A percentile compares a stretch with the other conserved stretches of the same genome.
Conservation (phyloP, 2,113 vertebrate genomes). For the Tragelaphus strepsiceros region DNA sequence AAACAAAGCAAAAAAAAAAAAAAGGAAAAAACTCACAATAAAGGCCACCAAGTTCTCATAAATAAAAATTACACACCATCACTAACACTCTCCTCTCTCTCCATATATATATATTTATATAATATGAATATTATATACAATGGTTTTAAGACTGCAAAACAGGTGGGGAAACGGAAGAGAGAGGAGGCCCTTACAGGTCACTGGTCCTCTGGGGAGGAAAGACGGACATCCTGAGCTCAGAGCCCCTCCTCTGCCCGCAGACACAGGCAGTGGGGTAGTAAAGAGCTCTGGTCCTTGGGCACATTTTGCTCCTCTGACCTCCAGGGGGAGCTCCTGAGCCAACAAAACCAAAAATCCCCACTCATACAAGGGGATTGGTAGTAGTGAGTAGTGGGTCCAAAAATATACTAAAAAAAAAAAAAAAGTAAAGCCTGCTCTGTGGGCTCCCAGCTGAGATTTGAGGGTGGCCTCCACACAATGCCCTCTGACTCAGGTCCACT, state of each 20-base stretch:
- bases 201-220: not conserved
- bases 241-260: not conserved
- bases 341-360: not conserved
- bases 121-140: slow-evolving; percentile 37
- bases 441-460: not conserved
- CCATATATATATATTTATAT: not conserved
- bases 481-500: not conserved
- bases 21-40: not conserved
- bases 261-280: not conserved
- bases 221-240: not conserved
- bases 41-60: slow-evolving; percentile 66
- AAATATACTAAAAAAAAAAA: not conserved
- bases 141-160: slow-evolving; percentile 21
- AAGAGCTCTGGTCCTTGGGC: not conserved
- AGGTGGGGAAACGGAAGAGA: not conserved
- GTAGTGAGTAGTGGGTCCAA: not conserved
- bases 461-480: not conserved
- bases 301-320: slow-evolving; percentile 25
- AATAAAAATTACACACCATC: slow-evolving; percentile 18
- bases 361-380: not conserved
- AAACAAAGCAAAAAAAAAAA: not conserved
- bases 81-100: not conserved
- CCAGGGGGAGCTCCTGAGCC: slow-evolving; percentile 43
- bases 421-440: not conserved
- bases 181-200: not conserved